These are phyloP conservation scores for Grallaria varia DNA, from an alignment of 2,113 vertebrate species.

Conservation along the genomic window DNA sequence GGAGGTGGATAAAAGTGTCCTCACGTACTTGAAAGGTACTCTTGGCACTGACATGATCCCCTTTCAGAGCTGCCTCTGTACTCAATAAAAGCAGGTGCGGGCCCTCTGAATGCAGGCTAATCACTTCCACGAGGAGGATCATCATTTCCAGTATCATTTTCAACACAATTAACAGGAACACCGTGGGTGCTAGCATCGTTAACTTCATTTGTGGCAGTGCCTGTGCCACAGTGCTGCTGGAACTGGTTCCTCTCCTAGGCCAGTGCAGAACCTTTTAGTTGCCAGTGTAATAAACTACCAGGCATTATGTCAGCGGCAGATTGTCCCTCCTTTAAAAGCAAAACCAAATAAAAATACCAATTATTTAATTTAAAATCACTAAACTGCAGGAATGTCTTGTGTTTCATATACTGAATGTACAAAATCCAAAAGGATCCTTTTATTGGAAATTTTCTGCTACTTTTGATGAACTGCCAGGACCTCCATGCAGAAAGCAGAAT, in stretches of 20 bases:
- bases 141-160: neutral
- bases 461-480: neutral
- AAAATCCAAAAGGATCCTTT: neutral
- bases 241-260: neutral
- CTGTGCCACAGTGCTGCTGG: neutral
- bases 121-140: neutral
- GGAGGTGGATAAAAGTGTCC: accelerated
- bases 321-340: neutral
- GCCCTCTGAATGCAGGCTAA: neutral
- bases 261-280: neutral
- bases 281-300: neutral
- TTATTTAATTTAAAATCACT: neutral
- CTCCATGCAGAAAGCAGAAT: neutral
- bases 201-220: neutral
- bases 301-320: neutral
- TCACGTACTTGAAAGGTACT: neutral
- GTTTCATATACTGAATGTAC: neutral
- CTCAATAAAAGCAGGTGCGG: neutral
- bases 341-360: neutral
- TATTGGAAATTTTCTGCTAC: neutral
- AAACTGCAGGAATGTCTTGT: neutral
- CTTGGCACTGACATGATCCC: neutral
- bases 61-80: neutral
- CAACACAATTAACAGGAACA: neutral
- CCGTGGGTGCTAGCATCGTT: neutral